Conservation (phyloP, 2,797 vertebrate genomes). For the Ctenochaetus hawaiiensis region DNA sequence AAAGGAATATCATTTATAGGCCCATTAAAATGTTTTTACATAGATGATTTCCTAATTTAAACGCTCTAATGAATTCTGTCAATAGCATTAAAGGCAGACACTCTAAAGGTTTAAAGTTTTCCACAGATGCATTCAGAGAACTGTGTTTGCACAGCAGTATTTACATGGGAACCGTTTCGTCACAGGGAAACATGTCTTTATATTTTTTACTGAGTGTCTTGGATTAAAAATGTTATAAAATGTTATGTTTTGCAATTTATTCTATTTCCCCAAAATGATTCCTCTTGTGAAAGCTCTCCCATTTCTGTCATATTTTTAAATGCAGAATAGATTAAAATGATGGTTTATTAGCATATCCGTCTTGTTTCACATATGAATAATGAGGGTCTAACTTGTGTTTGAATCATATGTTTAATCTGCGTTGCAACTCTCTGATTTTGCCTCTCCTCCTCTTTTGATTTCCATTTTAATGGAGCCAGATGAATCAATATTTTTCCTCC, state of each 20-base stretch:
- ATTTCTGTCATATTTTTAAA: background rate
- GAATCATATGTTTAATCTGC: conserved; percentile 32
- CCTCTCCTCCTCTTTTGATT: conserved; percentile 26
- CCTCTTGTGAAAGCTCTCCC: background rate
- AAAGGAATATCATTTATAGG: background rate
- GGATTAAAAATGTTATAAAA: background rate
- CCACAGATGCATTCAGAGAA: background rate
- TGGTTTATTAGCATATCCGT: background rate
- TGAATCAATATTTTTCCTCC: conserved; percentile 59
- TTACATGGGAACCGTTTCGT: background rate
- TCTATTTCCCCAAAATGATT: background rate
- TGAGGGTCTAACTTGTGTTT: conserved; percentile 8
- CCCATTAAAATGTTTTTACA: background rate
- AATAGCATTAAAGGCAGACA: background rate
- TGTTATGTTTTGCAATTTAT: background rate
- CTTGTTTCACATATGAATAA: conserved; percentile 16
- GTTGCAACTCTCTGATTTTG: conserved; percentile 28
- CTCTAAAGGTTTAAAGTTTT: background rate
- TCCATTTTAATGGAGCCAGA: conserved; percentile 52
- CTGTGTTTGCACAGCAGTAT: background rate
- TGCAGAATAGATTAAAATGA: conserved; percentile 35
- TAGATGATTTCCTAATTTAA: background rate
- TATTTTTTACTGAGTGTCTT: background rate
- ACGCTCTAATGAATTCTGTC: background rate
- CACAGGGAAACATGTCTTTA: background rate